A percentile compares a stretch with the other conserved stretches of the same genome.
Conservation (phyloP, 1,140 invertebrate genomes). For the Drosophila pseudoobscura region DNA sequence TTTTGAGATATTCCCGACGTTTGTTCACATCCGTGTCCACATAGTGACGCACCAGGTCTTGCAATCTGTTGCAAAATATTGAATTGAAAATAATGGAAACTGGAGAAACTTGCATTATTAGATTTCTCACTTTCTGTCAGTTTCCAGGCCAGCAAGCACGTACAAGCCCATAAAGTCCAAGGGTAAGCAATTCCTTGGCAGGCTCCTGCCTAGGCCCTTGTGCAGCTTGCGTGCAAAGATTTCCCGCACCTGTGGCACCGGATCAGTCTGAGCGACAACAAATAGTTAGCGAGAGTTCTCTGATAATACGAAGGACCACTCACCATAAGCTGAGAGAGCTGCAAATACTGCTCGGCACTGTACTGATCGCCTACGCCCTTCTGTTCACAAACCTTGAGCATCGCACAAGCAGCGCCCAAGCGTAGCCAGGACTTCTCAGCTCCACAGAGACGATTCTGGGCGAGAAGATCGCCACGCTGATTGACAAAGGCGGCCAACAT, state of each 20-base stretch:
- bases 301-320: conserved; percentile 57
- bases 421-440: conserved; percentile 97
- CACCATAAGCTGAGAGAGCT: conserved; percentile 93
- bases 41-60: conserved; percentile 71
- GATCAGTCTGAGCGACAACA: conserved; percentile 87
- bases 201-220: conserved; percentile 91
- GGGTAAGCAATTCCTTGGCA: conserved; percentile 94
- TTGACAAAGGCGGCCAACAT: conserved; percentile 95
- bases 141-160: conserved; percentile 93
- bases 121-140: conserved; percentile 86
- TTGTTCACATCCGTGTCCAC: conserved; percentile 91
- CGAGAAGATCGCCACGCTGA: conserved; percentile 91
- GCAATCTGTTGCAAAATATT: conserved; percentile 49
- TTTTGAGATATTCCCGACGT: conserved; percentile 95
- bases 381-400: conserved; percentile 98
- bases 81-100: not conserved
- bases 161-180: conserved; percentile 99
- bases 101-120: conserved; percentile 2
- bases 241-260: conserved; percentile 94
- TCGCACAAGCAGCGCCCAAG: conserved; percentile 95
- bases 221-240: conserved; percentile 95
- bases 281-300: not conserved
- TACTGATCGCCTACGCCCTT: conserved; percentile 97
- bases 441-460: conserved; percentile 89
- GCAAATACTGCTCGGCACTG: conserved; percentile 97